These are phyloP conservation scores for Nephila pilipes DNA, from an alignment of 1,140 invertebrate genomes.

Conservation along the genomic window DNA sequence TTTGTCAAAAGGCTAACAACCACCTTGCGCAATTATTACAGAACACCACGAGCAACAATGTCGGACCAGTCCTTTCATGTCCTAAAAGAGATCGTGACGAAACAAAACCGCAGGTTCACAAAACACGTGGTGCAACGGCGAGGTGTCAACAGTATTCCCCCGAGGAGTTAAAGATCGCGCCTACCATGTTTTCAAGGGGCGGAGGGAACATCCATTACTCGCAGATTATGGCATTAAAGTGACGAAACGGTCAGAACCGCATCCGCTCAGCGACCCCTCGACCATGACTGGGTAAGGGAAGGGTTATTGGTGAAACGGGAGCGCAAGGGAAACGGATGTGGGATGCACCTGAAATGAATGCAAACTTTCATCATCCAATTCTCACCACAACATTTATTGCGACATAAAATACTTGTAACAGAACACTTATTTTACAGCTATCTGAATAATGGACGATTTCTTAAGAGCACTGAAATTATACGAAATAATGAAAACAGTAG, in stretches of 20 bases:
- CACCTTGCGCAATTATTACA: too few relatives aligned
- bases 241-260: conserved; percentile 10
- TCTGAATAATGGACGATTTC: too few relatives aligned
- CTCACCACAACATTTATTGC: too few relatives aligned
- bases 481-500: too few relatives aligned
- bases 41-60: background rate
- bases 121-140: background rate
- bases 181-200: background rate
- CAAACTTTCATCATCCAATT: too few relatives aligned
- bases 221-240: background rate
- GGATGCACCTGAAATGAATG: too few relatives aligned
- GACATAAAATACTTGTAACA: too few relatives aligned
- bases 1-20: background rate
- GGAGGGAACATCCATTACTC: background rate
- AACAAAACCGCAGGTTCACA: background rate
- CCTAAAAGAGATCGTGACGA: too few relatives aligned
- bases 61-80: background rate
- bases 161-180: background rate
- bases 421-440: too few relatives aligned
- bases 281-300: conserved; percentile 13
- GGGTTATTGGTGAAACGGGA: background rate
- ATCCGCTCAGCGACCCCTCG: conserved; percentile 32
- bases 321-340: too few relatives aligned
- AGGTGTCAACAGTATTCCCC: too few relatives aligned
- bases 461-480: too few relatives aligned